These are phyloP conservation scores for Achlya flavicornis DNA, from an alignment of 2,888 invertebrate genomes.

Conservation along the genomic window DNA sequence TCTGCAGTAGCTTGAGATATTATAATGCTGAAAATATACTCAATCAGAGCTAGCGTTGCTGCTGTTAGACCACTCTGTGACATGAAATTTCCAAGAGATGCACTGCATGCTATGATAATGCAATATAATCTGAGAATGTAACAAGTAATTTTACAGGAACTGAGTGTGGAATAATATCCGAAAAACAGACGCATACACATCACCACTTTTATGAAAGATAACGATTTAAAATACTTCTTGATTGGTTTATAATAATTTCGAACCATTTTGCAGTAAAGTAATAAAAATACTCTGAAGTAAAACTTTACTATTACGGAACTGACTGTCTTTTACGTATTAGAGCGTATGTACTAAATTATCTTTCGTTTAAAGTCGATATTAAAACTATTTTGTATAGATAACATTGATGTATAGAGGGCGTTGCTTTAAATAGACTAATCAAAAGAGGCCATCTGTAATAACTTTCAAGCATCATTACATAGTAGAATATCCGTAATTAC, in stretches of 20 bases:
- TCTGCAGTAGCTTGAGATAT: slow-evolving; percentile 11
- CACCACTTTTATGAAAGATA: neutral
- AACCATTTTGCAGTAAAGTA: neutral
- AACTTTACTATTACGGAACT: too few species aligned
- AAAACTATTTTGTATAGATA: too few species aligned
- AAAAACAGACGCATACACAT: neutral
- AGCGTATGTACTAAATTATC: too few species aligned
- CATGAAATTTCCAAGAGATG: neutral
- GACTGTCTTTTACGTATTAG: too few species aligned
- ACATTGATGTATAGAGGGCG: too few species aligned
- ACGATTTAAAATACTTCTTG: neutral
- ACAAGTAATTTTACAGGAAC: neutral
- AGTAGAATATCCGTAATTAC: too few species aligned
- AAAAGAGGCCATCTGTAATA: too few species aligned
- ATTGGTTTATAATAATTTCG: neutral
- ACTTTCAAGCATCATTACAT: too few species aligned
- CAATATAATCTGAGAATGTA: neutral
- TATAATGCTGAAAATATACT: neutral
- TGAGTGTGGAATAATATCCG: neutral
- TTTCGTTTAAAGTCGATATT: too few species aligned
- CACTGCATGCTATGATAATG: neutral
- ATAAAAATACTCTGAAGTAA: too few species aligned
- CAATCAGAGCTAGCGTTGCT: neutral
- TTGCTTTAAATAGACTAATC: too few species aligned
- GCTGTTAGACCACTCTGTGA: neutral